phyloP scores from a whole-genome alignment of 2,797 vertebrate genomes.

The Urosaurus nigricauda region DNA sequence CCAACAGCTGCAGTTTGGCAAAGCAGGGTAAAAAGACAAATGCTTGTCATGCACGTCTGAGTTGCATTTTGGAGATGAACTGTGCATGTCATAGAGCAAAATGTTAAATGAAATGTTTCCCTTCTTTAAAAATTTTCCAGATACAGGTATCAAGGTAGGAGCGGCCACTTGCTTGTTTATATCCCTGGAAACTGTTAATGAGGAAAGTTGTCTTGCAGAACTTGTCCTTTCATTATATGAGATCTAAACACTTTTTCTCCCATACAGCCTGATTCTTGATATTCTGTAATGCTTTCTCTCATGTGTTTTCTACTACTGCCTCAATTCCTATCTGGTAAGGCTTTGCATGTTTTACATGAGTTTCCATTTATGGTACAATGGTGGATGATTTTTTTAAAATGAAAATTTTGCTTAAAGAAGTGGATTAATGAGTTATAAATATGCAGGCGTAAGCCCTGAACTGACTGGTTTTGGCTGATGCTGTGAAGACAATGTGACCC shows the following conservation, averaged over 20 bases:
- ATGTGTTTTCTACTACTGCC: conserved; percentile 66
- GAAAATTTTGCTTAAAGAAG: neutral
- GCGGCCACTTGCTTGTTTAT: conserved; percentile 65
- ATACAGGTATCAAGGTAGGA: conserved; percentile 77
- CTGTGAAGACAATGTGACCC: neutral
- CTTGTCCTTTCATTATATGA: conserved; percentile 11
- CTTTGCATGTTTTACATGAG: conserved; percentile 60
- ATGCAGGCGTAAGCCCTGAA: conserved; percentile 45
- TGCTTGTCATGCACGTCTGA: conserved; percentile 78
- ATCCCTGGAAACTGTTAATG: conserved; percentile 54
- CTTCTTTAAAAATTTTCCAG: conserved; percentile 72
- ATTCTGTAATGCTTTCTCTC: conserved; percentile 49
- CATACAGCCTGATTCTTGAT: conserved; percentile 11
- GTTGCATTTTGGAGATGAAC: conserved; percentile 76
- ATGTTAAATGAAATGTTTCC: conserved; percentile 74
- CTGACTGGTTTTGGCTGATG: neutral
- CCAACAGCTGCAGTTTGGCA: conserved; percentile 64
- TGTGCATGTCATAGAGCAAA: conserved; percentile 81
- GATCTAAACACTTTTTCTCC: conserved; percentile 39
- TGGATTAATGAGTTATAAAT: neutral
- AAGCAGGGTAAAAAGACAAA: conserved; percentile 58
- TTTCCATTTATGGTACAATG: conserved; percentile 19
- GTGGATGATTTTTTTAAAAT: conserved; percentile 18
- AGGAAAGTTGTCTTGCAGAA: conserved; percentile 41
- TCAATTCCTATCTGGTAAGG: conserved; percentile 69